Base-by-base conservation (phyloP, 2,113 vertebrate genomes). In the Megaceryle torquata region DNA sequence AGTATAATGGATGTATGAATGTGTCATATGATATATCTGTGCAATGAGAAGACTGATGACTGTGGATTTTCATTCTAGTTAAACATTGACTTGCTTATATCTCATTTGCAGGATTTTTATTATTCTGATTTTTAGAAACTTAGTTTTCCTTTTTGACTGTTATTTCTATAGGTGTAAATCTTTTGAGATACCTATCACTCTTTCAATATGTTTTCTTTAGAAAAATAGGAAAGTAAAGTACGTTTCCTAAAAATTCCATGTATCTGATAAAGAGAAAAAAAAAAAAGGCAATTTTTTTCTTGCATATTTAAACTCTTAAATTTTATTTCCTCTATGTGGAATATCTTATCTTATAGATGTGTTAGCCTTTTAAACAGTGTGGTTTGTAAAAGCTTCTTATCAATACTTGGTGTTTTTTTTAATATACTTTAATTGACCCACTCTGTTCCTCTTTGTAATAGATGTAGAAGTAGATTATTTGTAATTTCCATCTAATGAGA, bases 401-500 rank as follows among this genome's bases (percentile, higher is more conserved):
- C 10, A 53, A 54, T 74, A 84, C 26, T 70, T 78, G 19, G 15
- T 15, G 24, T 24, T 61, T 94, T 83, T 83, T 96, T 83, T 28
- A 92, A 57, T 86, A 78, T 72, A 10, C 4, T n/a, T 67, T 70
- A 14, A 69, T 46, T 84, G 67, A 84, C 33, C 53, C 46, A 70
- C 31, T 50, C 70, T 81, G 43, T 94, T 96, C 72, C 91, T 93
- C 60, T 91, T 95, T 81, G 18, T 92, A 95, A 82, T 57, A 86
- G 11, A 54, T 85, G 56, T 87, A 89, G 82, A 56, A 94, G 33
- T 48, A 96, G 77, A 85, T 94, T 96, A 88, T 88, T 96, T 69
- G 31, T 60, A 77, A 91, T 76, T 96, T 95, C 15, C 33, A 69
- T 46, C 86, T 97, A 93, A 82, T 64, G 46, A 25, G 14, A 70